Percentiles rank a stretch among this genome's conserved stretches.
Conservation (phyloP, 2,888 invertebrate genomes). For the Limnephilus auricula region DNA sequence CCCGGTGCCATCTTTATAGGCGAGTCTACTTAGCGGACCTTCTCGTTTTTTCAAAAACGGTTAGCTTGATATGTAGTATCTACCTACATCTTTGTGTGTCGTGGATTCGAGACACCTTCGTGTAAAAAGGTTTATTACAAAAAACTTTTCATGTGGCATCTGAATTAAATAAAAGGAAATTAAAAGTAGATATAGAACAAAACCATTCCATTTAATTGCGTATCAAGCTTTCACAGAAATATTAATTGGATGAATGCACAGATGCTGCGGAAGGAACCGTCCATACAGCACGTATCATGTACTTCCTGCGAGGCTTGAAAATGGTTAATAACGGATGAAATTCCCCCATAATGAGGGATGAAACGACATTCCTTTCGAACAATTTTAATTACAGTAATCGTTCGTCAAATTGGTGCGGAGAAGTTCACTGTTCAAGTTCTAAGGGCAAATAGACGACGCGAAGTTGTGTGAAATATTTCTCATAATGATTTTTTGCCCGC, state of each 20-base stretch:
- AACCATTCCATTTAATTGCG: not conserved
- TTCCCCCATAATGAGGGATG: slow-evolving; percentile 51
- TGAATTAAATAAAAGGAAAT: not conserved
- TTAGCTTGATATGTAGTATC: no score
- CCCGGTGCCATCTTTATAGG: slow-evolving; percentile 48
- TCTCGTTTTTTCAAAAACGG: not conserved
- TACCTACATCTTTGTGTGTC: not conserved
- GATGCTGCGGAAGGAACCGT: slow-evolving; percentile 22
- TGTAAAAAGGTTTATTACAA: not conserved
- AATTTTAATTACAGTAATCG: slow-evolving; percentile 47
- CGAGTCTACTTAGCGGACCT: not conserved
- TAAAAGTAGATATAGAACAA: not conserved
- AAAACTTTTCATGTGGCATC: not conserved
- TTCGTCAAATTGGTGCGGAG: slow-evolving; percentile 33
- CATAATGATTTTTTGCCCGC: slow-evolving; percentile 10
- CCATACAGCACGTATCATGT: slow-evolving; percentile 11
- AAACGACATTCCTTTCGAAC: slow-evolving; percentile 41
- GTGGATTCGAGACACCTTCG: not conserved
- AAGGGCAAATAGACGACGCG: not conserved
- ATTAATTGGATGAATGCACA: slow-evolving; percentile 4
- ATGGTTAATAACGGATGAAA: slow-evolving; percentile 54
- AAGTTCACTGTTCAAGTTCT: not conserved
- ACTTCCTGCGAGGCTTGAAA: slow-evolving; percentile 34
- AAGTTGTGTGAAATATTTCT: slow-evolving; percentile 15
- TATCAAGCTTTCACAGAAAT: not conserved